phyloP scores from a whole-genome alignment of 2,797 vertebrate genomes.

The Phrynocephalus guinanensis region DNA sequence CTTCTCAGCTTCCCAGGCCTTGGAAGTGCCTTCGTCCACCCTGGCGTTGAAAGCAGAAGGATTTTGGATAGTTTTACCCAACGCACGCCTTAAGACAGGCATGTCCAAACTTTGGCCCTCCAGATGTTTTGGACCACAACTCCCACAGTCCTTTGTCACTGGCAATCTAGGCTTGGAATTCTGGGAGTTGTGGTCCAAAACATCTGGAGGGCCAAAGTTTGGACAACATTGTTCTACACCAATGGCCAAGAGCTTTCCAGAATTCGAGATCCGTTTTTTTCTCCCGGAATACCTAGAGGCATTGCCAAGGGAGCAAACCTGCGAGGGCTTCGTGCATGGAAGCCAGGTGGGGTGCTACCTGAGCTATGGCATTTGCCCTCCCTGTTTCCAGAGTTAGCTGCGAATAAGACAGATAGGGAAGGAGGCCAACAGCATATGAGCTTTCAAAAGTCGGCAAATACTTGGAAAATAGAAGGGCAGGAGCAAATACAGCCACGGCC shows the following conservation, averaged over 20 bases:
- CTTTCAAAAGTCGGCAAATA: neutral
- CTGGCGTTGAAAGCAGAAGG: slow-evolving; percentile 63
- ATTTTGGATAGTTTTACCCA: neutral
- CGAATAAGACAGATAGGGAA: neutral
- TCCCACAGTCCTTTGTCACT: too few species aligned
- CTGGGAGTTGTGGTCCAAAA: too few species aligned
- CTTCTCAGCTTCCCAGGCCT: slow-evolving; percentile 76
- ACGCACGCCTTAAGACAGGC: neutral
- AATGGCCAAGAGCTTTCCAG: neutral
- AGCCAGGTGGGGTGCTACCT: neutral
- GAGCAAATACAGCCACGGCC: too few species aligned
- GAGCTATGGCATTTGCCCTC: neutral
- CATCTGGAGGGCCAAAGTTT: too few species aligned
- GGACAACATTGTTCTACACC: neutral
- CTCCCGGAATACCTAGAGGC: neutral
- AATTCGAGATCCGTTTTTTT: neutral
- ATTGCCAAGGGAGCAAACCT: neutral
- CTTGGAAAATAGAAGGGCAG: neutral
- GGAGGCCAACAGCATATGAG: too few species aligned
- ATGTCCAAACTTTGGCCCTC: too few species aligned
- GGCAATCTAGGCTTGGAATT: too few species aligned
- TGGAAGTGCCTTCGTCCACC: slow-evolving; percentile 73
- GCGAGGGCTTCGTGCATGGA: neutral
- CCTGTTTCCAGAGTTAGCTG: neutral
- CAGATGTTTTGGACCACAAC: too few species aligned